Evolutionary conservation across 2,797 vertebrate species (phyloP), one percentile per base, ranked within the genome.

Genomic region (Arvicola amphibius): DNA sequence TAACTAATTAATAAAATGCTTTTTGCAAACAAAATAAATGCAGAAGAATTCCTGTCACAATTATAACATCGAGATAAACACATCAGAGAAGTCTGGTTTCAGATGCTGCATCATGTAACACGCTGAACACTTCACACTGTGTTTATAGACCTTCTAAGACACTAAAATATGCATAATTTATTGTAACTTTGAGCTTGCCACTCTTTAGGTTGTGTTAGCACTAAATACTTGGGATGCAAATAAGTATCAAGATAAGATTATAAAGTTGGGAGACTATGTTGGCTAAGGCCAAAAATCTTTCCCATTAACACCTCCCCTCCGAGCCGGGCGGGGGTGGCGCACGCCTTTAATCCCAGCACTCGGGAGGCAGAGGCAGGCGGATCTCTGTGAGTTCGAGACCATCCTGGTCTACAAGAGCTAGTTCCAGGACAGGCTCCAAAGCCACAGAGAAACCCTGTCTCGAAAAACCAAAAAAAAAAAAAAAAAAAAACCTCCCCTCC

Each of bases 61-160:
- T 94, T 93, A 88, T 71, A 94, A 92, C 77, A 88, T 32, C 71
- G 48, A 95, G 79, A 97, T 97, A 97, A 97, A 97, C 92, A 92
- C 93, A 97, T 96, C 96, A 94, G 69, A 97, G 95, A 73, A 97
- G 95, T 97, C 91, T 97, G 94, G 97, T 96, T 97, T 97, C 81
- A 97, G 92, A 97, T 94, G 90, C 92, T 96, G 78, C 77, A 97
- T 94, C 96, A 95, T 92, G 92, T 92, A 97, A 88, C 71, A 97
- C 95, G 86, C 43, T 92, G 97, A 97, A 92, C 79, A 95, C 76
- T 96, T 97, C 71, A 85, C 92, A 94, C 79, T 96, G 65, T 97
- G 96, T 97, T 97, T 97, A 95, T 92, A 97, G 93, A 91, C 86
- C 27, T 96, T 97, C 71, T 63, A 94, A 96, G 80, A 94, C 94